Evolutionary conservation across 2,113 vertebrate species (phyloP), one percentile per base, ranked within the genome.

Genomic region (Nycticebus coucang): DNA sequence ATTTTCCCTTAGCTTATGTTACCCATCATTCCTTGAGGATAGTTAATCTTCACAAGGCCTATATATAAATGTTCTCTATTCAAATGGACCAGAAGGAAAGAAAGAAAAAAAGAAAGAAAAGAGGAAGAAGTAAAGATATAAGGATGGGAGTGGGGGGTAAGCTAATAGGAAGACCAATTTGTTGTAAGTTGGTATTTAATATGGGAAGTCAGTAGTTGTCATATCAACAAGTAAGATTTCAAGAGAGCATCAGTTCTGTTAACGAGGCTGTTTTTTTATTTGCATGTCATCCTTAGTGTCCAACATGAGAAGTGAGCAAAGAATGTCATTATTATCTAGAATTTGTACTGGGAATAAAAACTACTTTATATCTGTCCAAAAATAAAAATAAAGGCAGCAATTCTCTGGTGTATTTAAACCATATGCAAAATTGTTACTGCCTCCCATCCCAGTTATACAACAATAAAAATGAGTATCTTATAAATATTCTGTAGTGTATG

Each of bases 261-360:
- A 89, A 79, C 17, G 78, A 41, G 41, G 41, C 41, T 41, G 45
- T 89, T 95, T 92, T 97, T 88, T 57, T 60, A 93, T 59, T 95
- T 96, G 86, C 17, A 69, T 55, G 84, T 24, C 93, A 96, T 96
- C 87, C 93, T 97, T 93, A 66, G 92, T 82, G 30, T 60, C 79
- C 89, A 93, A 77, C 95, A 91, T 94, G 95, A 95, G 91, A 85
- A 87, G 37, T 84, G 92, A 96, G 82, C 55, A 93, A 96, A 83
- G 71, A 96, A 59, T 96, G 92, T 88, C 71, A 37, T 95, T 97
- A 97, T 91, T 37, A 72, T 95, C 59, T 97, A 87, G 81, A 96
- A 96, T 95, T 84, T 97, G 26, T 57, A 89, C 18, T 64, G 74
- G 66, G 55, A 66, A 62, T 96, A 96, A 87, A 86, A 88, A 33